phyloP scores from a whole-genome alignment of 1,140 invertebrate species.

The Lasioglossum baleicum region DNA sequence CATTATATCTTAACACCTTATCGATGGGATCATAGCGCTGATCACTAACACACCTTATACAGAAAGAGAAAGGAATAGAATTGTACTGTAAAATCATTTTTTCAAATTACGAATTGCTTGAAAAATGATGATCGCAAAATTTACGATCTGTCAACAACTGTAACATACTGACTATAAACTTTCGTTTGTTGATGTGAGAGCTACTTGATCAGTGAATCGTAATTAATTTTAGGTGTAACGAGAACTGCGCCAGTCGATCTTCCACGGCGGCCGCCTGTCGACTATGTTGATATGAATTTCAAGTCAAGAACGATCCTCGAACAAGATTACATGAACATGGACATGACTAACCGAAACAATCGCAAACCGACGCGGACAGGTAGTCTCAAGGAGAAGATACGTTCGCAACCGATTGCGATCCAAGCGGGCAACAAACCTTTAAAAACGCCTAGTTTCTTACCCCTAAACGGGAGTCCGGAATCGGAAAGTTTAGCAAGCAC shows the following conservation, averaged over 20 bases:
- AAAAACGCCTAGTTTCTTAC: constrained; percentile 75
- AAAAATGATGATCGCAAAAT: too few relatives aligned
- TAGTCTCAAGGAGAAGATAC: constrained; percentile 76
- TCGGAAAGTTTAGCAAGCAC: constrained; percentile 76
- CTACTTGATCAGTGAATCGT: neutral
- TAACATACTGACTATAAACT: neutral
- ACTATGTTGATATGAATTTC: constrained; percentile 84
- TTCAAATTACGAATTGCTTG: too few relatives aligned
- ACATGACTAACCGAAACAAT: constrained; percentile 64
- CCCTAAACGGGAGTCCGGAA: constrained; percentile 73
- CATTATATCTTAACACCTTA: too few relatives aligned
- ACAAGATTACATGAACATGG: constrained; percentile 79
- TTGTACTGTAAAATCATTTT: too few relatives aligned
- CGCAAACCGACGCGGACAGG: constrained; percentile 60
- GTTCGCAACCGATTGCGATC: constrained; percentile 83
- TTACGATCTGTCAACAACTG: too few relatives aligned
- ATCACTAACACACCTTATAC: too few relatives aligned
- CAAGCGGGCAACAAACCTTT: constrained; percentile 75
- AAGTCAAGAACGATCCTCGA: constrained; percentile 71
- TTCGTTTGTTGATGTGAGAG: neutral
- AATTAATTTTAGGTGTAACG: constrained; percentile 63
- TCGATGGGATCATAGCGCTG: too few relatives aligned
- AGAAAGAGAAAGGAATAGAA: too few relatives aligned
- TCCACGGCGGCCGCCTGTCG: constrained; percentile 79
- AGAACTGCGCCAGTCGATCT: constrained; percentile 77